These are phyloP conservation scores for Hyperoodon ampullatus DNA, from an alignment of 2,113 vertebrate species.

Conservation along the genomic window DNA sequence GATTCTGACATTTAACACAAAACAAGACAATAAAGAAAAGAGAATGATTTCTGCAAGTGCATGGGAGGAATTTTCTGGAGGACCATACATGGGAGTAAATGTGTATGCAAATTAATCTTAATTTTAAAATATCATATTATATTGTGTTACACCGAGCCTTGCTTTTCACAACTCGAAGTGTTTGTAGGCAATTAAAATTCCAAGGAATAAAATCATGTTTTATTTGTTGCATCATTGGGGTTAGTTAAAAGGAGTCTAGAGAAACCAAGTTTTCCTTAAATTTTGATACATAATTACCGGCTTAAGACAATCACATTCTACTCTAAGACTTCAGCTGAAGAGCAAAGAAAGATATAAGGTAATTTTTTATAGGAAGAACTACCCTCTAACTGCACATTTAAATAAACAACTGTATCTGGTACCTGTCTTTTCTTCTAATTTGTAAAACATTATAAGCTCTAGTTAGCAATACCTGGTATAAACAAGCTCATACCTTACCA, in stretches of 20 bases:
- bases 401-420: background rate
- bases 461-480: background rate
- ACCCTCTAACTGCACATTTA: conserved; percentile 5
- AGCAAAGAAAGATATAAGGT: background rate
- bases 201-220: conserved; percentile 43
- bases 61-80: conserved; percentile 41
- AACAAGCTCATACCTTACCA: background rate
- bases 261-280: conserved; percentile 46
- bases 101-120: conserved; percentile 47
- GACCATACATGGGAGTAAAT: conserved; percentile 12
- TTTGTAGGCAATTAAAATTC: conserved; percentile 48
- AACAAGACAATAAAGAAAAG: background rate
- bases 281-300: conserved; percentile 36
- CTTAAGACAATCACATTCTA: background rate
- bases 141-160: background rate
- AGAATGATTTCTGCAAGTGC: background rate
- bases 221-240: conserved; percentile 66
- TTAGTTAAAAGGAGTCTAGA: conserved; percentile 53
- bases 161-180: conserved; percentile 38
- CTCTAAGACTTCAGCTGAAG: conserved; percentile 1
- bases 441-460: background rate
- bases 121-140: conserved; percentile 22
- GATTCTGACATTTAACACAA: conserved; percentile 40
- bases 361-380: background rate
- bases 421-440: background rate